These are phyloP conservation scores for Poecile atricapillus DNA, from an alignment of 2,113 vertebrate genomes.

Conservation along the genomic window DNA sequence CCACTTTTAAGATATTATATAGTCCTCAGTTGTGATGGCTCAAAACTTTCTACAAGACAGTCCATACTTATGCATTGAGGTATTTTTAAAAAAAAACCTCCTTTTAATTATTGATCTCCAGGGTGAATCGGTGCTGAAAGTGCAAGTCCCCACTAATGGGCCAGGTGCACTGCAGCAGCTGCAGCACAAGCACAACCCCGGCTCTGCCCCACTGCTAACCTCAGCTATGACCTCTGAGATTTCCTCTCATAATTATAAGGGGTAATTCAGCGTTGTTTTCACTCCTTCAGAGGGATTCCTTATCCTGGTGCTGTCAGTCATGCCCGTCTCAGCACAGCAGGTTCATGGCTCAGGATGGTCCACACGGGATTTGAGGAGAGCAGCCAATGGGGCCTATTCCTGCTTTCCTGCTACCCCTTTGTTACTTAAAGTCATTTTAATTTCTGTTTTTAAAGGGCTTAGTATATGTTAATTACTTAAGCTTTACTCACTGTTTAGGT, in stretches of 20 bases:
- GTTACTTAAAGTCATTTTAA: background rate
- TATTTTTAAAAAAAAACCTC: background rate
- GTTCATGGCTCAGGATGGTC: background rate
- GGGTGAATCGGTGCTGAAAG: conserved; percentile 23
- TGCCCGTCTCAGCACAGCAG: background rate
- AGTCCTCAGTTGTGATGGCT: background rate
- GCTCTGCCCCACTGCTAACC: background rate
- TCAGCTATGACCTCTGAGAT: conserved; percentile 12
- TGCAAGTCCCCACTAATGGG: conserved; percentile 16
- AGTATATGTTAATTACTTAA: background rate
- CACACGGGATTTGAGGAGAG: background rate
- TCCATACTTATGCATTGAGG: background rate
- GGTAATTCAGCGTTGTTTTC: conserved; percentile 34
- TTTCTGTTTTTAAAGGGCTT: background rate
- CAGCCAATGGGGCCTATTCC: background rate
- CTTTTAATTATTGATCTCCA: conserved; percentile 57
- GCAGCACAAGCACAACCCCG: background rate
- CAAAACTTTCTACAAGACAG: background rate
- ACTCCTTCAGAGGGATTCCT: conserved; percentile 32
- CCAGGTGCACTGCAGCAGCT: conserved; percentile 49
- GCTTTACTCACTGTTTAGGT: background rate
- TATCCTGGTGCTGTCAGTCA: background rate
- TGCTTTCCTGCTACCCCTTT: background rate
- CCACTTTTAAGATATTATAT: background rate
- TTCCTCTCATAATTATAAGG: conserved; percentile 22